Evolutionary conservation across 1,140 invertebrate genomes (phyloP).

Genomic region (Formica exsecta): DNA sequence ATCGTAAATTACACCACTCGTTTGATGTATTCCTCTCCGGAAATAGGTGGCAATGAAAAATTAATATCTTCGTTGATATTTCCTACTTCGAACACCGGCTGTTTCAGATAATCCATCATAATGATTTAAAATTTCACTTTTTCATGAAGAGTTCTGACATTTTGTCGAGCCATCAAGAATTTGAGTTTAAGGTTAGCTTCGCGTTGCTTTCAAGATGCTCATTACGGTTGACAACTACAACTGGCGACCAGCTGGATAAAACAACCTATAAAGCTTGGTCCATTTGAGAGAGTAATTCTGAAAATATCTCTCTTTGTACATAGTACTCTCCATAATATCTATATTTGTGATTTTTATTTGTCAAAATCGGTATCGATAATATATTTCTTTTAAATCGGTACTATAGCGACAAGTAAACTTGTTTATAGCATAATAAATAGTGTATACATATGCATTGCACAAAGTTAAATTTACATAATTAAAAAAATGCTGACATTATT

Average conservation of each 20-base stretch:
- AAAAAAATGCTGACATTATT: too few species aligned
- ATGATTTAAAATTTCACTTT: not conserved
- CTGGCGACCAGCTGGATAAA: not conserved
- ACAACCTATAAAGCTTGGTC: not conserved
- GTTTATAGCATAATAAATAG: too few species aligned
- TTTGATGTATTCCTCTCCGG: conserved; percentile 88
- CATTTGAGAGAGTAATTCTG: not conserved
- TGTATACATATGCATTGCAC: too few species aligned
- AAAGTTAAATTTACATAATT: too few species aligned
- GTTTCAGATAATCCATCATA: conserved; percentile 78
- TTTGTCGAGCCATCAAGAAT: not conserved
- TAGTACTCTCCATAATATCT: not conserved
- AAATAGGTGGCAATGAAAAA: conserved; percentile 85
- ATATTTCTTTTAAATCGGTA: too few species aligned
- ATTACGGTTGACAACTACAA: not conserved
- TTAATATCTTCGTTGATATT: conserved; percentile 86
- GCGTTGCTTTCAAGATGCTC: not conserved
- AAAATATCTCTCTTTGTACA: too few species aligned
- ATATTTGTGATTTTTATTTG: too few species aligned
- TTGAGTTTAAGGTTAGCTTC: not conserved
- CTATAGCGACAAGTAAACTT: too few species aligned
- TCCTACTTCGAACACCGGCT: conserved; percentile 81
- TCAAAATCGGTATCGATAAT: too few species aligned
- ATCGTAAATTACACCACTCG: conserved; percentile 86
- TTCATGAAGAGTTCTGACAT: not conserved